Percentiles rank a stretch among this genome's conserved stretches.
Evolutionary conservation across 2,797 vertebrate genomes (phyloP).

Genomic region (Eutrigla gurnardus): DNA sequence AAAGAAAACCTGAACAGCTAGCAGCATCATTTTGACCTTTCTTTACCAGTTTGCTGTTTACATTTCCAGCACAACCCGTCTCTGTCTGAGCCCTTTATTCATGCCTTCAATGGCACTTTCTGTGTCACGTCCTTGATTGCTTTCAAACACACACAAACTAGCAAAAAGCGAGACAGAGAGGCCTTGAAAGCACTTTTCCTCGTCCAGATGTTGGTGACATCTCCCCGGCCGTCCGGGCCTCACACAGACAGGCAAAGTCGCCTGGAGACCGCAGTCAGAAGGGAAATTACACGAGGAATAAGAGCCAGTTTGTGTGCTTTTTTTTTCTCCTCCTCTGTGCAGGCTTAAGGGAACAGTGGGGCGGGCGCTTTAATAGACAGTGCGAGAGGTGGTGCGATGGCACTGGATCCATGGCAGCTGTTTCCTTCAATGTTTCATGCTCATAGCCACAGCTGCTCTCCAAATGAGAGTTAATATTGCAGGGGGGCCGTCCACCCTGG

Average conservation of each 20-base stretch:
- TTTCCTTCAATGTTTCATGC: constrained; percentile 99
- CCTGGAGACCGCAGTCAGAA: constrained; percentile 28
- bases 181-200: constrained; percentile 36
- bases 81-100: neutral
- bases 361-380: constrained; percentile 84
- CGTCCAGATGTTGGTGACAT: constrained; percentile 68
- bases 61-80: neutral
- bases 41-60: neutral
- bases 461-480: constrained; percentile 98
- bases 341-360: constrained; percentile 67
- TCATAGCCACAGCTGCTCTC: constrained; percentile 97
- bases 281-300: constrained; percentile 48
- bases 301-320: constrained; percentile 59
- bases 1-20: too few relatives aligned
- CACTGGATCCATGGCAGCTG: constrained; percentile 96
- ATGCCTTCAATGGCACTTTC: constrained; percentile 3
- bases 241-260: constrained; percentile 37
- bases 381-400: constrained; percentile 87
- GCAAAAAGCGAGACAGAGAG: constrained; percentile 33
- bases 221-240: constrained; percentile 39
- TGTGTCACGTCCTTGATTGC: constrained; percentile 12
- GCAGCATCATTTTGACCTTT: too few relatives aligned
- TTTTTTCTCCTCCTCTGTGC: constrained; percentile 1
- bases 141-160: constrained; percentile 25
- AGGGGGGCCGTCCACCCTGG: constrained; percentile 84